These are phyloP conservation scores for Meda fulgida DNA, from an alignment of 2,797 vertebrate species.

Conservation along the genomic window DNA sequence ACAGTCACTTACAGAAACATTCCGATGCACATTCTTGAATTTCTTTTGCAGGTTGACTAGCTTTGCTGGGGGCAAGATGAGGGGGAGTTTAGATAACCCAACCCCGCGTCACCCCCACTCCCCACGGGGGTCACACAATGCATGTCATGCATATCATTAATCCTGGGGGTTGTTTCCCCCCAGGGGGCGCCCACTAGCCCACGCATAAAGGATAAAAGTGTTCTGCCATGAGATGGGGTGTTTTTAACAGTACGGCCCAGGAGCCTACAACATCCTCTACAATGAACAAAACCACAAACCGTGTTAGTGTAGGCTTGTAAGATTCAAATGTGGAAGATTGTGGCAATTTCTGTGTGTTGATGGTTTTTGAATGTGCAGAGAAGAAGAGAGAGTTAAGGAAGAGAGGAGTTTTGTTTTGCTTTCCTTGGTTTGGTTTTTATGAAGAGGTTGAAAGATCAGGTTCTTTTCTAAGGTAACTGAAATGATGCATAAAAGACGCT, in stretches of 20 bases:
- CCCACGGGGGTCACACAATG: conserved; percentile 77
- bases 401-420: conserved; percentile 38
- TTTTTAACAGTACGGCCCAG: conserved; percentile 66
- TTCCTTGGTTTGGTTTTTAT: conserved; percentile 11
- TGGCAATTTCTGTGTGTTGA: background rate
- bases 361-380: conserved; percentile 49
- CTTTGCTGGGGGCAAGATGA: conserved; percentile 43
- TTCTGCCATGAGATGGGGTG: conserved; percentile 79
- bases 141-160: conserved; percentile 91
- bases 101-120: conserved; percentile 72
- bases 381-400: conserved; percentile 57
- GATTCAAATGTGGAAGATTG: background rate
- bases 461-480: conserved; percentile 1
- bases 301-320: background rate
- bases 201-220: conserved; percentile 86
- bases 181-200: conserved; percentile 90
- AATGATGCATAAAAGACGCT: background rate
- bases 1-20: conserved; percentile 46
- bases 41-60: conserved; percentile 43
- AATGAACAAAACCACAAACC: conserved; percentile 62
- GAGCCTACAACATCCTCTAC: conserved; percentile 63
- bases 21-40: conserved; percentile 51
- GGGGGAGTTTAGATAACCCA: conserved; percentile 67
- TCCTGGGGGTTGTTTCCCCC: conserved; percentile 84
- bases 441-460: conserved; percentile 25